These are phyloP conservation scores for Leptopilina boulardi DNA, from an alignment of 1,140 invertebrate genomes.

Conservation along the genomic window DNA sequence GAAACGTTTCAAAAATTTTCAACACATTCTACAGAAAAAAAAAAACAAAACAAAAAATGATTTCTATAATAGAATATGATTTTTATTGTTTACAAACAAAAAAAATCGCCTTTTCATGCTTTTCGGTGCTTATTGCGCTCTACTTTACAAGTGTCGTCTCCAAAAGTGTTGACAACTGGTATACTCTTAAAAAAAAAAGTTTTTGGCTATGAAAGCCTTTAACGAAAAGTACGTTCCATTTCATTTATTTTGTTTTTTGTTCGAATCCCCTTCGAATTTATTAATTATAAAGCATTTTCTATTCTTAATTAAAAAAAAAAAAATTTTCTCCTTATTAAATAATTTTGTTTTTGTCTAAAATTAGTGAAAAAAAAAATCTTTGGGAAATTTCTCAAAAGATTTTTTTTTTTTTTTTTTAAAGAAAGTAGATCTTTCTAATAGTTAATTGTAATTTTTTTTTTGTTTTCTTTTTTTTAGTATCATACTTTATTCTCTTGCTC, in stretches of 20 bases:
- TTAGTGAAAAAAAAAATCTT: too few species aligned
- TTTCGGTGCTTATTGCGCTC: constrained; percentile 19
- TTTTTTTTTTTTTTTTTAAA: background rate
- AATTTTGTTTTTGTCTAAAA: too few species aligned
- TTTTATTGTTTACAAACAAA: background rate
- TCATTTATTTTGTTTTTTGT: background rate
- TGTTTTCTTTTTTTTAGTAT: background rate
- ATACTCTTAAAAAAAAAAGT: background rate
- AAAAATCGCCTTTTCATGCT: constrained; percentile 13
- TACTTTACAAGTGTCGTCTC: constrained; percentile 51
- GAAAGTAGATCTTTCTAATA: background rate
- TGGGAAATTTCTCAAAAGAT: too few species aligned
- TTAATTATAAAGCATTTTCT: background rate
- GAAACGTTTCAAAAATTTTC: background rate
- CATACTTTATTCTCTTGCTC: constrained; percentile 3
- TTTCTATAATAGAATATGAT: too few species aligned
- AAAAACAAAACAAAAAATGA: background rate
- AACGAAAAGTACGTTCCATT: constrained; percentile 9
- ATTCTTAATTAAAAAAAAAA: background rate
- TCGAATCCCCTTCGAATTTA: background rate
- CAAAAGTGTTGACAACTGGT: constrained; percentile 43
- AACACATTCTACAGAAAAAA: background rate
- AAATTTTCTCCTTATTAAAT: too few species aligned
- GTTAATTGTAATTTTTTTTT: too few species aligned
- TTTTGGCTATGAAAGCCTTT: constrained; percentile 19